A percentile compares a stretch with the other conserved stretches of the same genome.
phyloP scores from a whole-genome alignment of 2,888 invertebrate genomes.

The Drosophila borborema region DNA sequence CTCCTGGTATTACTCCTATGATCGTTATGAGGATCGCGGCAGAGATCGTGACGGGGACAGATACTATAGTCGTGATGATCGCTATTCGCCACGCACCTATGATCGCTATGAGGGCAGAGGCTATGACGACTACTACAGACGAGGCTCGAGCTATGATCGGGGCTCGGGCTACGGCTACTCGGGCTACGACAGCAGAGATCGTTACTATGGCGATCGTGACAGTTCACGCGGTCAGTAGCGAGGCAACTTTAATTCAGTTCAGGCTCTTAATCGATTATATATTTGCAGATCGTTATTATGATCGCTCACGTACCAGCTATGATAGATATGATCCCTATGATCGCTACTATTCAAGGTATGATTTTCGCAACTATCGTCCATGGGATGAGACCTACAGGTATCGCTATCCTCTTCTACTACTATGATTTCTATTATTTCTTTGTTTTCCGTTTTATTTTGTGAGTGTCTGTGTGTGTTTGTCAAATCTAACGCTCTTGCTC shows the following conservation, averaged over 20 bases:
- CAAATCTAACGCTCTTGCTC: constrained; percentile 56
- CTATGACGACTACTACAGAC: constrained; percentile 68
- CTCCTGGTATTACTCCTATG: constrained; percentile 81
- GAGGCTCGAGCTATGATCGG: constrained; percentile 66
- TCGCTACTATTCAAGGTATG: constrained; percentile 83
- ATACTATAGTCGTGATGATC: constrained; percentile 78
- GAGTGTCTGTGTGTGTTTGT: constrained; percentile 19
- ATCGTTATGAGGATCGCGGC: constrained; percentile 81
- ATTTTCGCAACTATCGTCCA: constrained; percentile 84
- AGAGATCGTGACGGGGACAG: constrained; percentile 74
- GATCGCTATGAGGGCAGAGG: constrained; percentile 80
- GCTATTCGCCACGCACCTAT: constrained; percentile 69
- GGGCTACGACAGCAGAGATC: constrained; percentile 83
- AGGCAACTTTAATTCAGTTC: rapidly evolving
- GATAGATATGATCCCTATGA: constrained; percentile 83
- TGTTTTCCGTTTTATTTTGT: constrained; percentile 2
- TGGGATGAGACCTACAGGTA: constrained; percentile 85
- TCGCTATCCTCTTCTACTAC: constrained; percentile 54
- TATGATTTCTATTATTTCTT: background rate
- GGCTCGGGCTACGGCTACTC: constrained; percentile 48
- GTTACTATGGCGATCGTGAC: constrained; percentile 78
- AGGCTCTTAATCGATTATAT: background rate
- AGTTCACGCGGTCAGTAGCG: constrained; percentile 51
- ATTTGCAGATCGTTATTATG: constrained; percentile 81
- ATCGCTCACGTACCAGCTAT: constrained; percentile 73